Conservation (phyloP, 2,797 vertebrate genomes). For the Tiaroga cobitis region DNA sequence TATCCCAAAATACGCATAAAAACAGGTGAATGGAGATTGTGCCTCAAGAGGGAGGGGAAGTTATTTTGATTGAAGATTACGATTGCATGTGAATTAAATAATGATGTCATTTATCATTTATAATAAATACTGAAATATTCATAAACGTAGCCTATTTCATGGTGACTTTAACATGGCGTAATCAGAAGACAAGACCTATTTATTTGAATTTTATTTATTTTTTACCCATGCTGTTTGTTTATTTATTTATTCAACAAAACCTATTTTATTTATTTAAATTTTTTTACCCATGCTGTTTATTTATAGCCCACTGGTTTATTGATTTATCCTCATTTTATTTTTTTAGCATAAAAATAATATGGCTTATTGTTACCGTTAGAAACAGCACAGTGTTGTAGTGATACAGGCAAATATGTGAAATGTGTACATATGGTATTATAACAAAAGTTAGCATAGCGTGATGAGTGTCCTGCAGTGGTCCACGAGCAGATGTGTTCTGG, state of each 20-base stretch:
- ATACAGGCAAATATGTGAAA: too few relatives aligned
- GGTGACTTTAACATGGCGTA: neutral
- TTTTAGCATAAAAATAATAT: neutral
- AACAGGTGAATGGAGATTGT: too few relatives aligned
- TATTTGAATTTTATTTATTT: neutral
- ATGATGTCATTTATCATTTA: neutral
- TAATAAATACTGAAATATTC: neutral
- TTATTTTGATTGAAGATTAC: neutral
- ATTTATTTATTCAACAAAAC: too few relatives aligned
- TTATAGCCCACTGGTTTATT: too few relatives aligned
- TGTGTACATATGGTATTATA: neutral
- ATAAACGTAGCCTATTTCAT: neutral
- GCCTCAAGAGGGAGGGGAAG: neutral
- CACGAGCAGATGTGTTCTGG: constrained; percentile 59
- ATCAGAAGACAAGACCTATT: neutral
- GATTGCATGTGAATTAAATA: neutral
- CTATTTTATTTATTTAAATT: neutral
- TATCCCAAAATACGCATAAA: too few relatives aligned
- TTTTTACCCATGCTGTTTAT: too few relatives aligned
- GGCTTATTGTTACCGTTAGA: neutral
- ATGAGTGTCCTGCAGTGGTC: neutral
- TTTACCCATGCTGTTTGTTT: too few relatives aligned
- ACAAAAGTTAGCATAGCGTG: neutral
- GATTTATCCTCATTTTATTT: neutral
- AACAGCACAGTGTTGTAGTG: neutral